Evolutionary conservation across 2,113 vertebrate species (phyloP).

Genomic region (Microtus oregoni): DNA sequence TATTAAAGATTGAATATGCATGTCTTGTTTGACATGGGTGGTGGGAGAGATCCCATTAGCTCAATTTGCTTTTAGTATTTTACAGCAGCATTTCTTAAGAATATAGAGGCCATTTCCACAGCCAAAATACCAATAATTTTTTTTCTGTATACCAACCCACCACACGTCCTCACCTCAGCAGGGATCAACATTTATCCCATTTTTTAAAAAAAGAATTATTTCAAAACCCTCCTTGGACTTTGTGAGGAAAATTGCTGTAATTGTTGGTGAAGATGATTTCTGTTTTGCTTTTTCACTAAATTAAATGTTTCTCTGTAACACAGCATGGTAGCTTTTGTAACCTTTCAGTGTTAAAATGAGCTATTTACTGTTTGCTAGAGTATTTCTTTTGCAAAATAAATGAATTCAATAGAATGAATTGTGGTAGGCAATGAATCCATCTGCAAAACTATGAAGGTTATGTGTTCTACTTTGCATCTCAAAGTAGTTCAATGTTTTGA

Average conservation of each 20-base stretch:
- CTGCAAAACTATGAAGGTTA: not conserved
- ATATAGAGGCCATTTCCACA: constrained; percentile 30
- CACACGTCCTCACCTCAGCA: not conserved
- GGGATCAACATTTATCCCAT: not conserved
- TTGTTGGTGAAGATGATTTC: constrained; percentile 60
- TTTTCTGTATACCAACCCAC: constrained; percentile 26
- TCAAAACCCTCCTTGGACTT: not conserved
- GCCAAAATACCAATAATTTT: constrained; percentile 48
- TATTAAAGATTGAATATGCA: constrained; percentile 63
- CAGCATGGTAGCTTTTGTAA: constrained; percentile 40
- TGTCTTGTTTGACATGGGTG: constrained; percentile 40
- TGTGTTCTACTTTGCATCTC: not conserved
- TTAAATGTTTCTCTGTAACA: constrained; percentile 49
- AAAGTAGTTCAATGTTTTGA: constrained; percentile 29
- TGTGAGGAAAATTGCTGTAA: constrained; percentile 45
- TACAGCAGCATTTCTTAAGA: constrained; percentile 47
- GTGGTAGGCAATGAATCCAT: not conserved
- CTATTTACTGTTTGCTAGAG: constrained; percentile 24
- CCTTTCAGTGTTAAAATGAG: constrained; percentile 39
- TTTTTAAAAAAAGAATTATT: constrained; percentile 34
- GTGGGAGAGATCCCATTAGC: constrained; percentile 35
- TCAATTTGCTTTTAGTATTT: constrained; percentile 43
- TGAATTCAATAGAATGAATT: constrained; percentile 43
- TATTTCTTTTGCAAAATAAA: constrained; percentile 57
- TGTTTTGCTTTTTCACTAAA: constrained; percentile 70